Evolutionary conservation across 2,888 invertebrate species (phyloP).

Genomic region (Platycnemis pennipes): DNA sequence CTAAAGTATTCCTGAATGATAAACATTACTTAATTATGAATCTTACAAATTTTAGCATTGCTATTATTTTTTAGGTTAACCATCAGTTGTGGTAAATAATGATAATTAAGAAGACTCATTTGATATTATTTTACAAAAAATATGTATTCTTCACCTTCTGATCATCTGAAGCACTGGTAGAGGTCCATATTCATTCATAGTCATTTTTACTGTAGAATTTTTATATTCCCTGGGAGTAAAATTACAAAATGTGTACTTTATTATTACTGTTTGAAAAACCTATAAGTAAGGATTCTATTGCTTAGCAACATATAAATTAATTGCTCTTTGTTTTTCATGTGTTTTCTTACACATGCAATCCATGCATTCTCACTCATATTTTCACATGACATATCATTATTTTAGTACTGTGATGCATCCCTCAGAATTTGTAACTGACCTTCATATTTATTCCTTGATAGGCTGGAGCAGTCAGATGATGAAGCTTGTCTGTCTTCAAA

Average conservation of each 20-base stretch:
- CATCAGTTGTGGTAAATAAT: background rate
- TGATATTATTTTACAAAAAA: background rate
- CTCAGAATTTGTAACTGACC: background rate
- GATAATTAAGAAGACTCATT: background rate
- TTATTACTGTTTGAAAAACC: background rate
- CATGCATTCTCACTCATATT: background rate
- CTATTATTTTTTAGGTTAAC: background rate
- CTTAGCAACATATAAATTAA: conserved; percentile 40
- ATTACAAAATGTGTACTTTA: background rate
- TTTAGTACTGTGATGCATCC: background rate
- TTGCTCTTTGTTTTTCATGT: background rate
- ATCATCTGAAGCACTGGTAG: background rate
- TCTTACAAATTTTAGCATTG: too few species aligned
- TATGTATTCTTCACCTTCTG: background rate
- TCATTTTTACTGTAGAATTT: background rate
- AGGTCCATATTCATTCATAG: background rate
- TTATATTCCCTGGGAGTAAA: background rate
- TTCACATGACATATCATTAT: background rate
- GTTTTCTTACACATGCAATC: background rate
- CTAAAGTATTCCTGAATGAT: background rate
- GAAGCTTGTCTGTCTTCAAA: conserved; percentile 48
- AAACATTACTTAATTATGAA: background rate
- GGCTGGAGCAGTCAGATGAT: conserved; percentile 45
- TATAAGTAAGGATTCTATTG: conserved; percentile 5
- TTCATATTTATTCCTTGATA: background rate